Base-by-base conservation (phyloP, 2,113 vertebrate genomes). In the Semnornis frantzii region DNA sequence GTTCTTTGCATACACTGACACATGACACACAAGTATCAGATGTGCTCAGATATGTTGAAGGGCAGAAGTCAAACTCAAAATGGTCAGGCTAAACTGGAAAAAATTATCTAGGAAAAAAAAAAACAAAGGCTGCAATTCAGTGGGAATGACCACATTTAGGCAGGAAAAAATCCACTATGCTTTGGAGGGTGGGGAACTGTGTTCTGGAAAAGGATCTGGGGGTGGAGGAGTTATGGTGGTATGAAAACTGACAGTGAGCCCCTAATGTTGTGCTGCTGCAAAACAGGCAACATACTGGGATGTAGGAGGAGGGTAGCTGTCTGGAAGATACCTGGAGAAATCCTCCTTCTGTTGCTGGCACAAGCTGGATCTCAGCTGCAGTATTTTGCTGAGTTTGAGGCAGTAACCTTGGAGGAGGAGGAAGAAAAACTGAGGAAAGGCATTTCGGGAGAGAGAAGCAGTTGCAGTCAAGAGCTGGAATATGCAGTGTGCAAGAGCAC, bases 321-420 rank as follows among this genome's bases (percentile, higher is more conserved):
- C 79, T 77, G 92, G 82, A 82, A 87, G 64, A 85, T 48, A 95
- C 87, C 85, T 95, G 92, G 52, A 70, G 55, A 92, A 95, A 91
- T 74, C 90, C 85, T 91, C 84, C 89, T 87, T 89, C 93, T 95
- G 79, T 94, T 82, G 39, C 46, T 94, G 90, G 69, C 80, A 71
- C n/a, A 60, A 84, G 59, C 55, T 81, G 82, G 63, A 85, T 39
- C 57, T 77, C 79, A 65, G 72, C 60, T 85, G 79, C 48, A 77
- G 28, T 83, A 28, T 90, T 87, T 85, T 85, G 52, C 52, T 17
- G 44, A 25, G 10, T 80, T 84, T 60, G 37, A 19, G 46, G 46
- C 76, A 80, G 7, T 59, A 76, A 4, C 30, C 11, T 80, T 80
- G 71, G 23, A 82, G 57, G 60, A 89, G 55, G 24, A 85, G 21